Evolutionary conservation across 1,140 invertebrate species (phyloP).

Genomic region (Gonatopus flavifemur): DNA sequence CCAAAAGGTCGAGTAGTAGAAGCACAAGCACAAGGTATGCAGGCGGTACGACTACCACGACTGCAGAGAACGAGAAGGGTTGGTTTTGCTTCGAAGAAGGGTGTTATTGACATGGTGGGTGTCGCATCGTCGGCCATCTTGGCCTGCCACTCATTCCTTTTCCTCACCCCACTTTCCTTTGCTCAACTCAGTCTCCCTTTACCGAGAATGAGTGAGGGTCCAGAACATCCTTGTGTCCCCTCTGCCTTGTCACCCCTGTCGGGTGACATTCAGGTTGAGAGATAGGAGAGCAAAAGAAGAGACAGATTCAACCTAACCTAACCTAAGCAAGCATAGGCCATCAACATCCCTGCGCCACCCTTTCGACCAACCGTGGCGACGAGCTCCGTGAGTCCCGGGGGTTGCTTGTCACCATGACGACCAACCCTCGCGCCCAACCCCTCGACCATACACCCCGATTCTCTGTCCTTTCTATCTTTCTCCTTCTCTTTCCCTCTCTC

Average conservation of each 20-base stretch:
- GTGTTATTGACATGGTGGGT: constrained; percentile 40
- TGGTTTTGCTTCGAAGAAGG: constrained; percentile 35
- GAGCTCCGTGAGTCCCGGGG: constrained; percentile 37
- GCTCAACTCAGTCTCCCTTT: constrained; percentile 10
- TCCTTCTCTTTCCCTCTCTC: constrained; percentile 22
- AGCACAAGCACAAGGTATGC: neutral
- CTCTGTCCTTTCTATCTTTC: constrained; percentile 27
- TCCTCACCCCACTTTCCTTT: constrained; percentile 1
- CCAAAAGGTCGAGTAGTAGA: neutral
- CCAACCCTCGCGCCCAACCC: constrained; percentile 34
- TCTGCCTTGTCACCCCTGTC: too few species aligned
- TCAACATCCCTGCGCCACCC: constrained; percentile 35
- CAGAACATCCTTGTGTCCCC: constrained; percentile 39
- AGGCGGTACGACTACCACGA: constrained; percentile 9
- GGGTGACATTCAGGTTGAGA: constrained; percentile 37
- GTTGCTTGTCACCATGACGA: constrained; percentile 37
- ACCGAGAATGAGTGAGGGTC: constrained; percentile 3
- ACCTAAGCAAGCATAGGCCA: too few species aligned
- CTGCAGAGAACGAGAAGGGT: constrained; percentile 25
- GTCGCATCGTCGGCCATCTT: constrained; percentile 38
- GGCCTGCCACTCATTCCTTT: constrained; percentile 21
- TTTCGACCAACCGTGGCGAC: constrained; percentile 39
- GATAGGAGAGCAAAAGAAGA: neutral
- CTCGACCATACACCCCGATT: constrained; percentile 31
- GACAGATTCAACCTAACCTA: constrained; percentile 27